Evolutionary conservation across 2,797 vertebrate species (phyloP).

Genomic region (Dendrocincla tyrannina): DNA sequence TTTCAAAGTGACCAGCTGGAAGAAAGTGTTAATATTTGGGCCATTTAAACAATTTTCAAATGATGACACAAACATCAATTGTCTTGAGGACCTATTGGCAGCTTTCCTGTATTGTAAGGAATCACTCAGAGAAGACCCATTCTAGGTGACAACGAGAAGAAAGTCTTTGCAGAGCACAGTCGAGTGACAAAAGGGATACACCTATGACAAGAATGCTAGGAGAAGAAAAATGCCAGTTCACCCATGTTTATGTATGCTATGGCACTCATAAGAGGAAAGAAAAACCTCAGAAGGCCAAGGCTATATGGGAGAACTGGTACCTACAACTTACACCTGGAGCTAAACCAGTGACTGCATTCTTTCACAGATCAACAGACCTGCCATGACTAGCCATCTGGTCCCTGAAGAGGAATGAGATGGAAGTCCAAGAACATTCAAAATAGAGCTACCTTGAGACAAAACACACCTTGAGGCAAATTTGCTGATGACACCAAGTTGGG

Average conservation of each 20-base stretch:
- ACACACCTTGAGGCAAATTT: neutral
- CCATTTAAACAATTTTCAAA: neutral
- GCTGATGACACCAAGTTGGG: neutral
- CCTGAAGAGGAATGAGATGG: neutral
- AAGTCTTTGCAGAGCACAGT: neutral
- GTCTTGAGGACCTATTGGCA: neutral
- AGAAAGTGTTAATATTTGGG: neutral
- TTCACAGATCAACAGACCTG: neutral
- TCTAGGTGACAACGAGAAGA: neutral
- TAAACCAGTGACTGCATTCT: neutral
- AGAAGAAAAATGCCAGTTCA: neutral
- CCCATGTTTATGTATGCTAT: rapidly evolving
- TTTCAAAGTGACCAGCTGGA: neutral
- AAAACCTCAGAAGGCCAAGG: neutral
- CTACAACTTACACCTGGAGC: neutral
- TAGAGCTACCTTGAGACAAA: neutral
- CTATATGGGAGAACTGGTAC: neutral
- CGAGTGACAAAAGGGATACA: neutral
- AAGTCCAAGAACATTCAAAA: neutral
- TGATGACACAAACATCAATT: neutral
- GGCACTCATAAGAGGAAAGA: neutral
- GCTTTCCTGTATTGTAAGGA: neutral
- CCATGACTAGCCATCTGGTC: rapidly evolving
- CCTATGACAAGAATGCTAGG: neutral
- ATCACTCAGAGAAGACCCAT: neutral